phyloP scores from a whole-genome alignment of 2,797 vertebrate species.

The Bryconaethiops microstoma region DNA sequence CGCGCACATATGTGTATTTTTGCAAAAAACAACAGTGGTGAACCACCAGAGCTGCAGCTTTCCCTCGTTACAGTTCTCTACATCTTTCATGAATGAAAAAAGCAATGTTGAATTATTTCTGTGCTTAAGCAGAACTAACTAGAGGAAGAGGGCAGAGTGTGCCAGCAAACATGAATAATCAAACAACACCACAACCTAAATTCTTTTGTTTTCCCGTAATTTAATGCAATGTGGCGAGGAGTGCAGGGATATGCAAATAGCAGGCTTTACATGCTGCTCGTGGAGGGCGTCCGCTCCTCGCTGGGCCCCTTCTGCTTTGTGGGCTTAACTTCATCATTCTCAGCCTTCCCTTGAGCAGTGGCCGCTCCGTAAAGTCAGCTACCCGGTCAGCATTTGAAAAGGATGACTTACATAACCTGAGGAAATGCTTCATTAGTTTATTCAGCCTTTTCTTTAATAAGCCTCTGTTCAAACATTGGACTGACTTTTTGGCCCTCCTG shows the following conservation, averaged over 20 bases:
- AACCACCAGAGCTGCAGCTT: conserved; percentile 27
- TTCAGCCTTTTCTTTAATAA: conserved; percentile 53
- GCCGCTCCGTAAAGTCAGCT: neutral
- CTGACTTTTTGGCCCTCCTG: conserved; percentile 44
- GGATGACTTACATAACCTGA: conserved; percentile 48
- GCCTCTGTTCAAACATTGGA: conserved; percentile 46
- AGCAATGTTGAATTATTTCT: conserved; percentile 56
- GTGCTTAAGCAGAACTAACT: conserved; percentile 56
- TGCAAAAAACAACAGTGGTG: neutral
- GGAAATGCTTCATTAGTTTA: conserved; percentile 57
- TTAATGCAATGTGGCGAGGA: conserved; percentile 24
- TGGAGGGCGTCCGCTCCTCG: neutral
- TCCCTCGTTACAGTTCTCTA: conserved; percentile 39
- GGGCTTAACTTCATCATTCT: conserved; percentile 7
- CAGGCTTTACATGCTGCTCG: neutral
- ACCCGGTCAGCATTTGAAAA: neutral
- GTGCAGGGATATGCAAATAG: conserved; percentile 34
- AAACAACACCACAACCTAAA: conserved; percentile 50
- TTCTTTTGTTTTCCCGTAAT: conserved; percentile 53
- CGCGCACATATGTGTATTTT: conserved; percentile 15
- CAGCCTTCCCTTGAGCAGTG: neutral
- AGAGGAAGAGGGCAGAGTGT: conserved; percentile 56
- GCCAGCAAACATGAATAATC: conserved; percentile 56
- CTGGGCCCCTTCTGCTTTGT: neutral
- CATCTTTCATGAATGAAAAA: conserved; percentile 57